Evolutionary conservation across 2,797 vertebrate species (phyloP).

Genomic region (Vipera latastei): DNA sequence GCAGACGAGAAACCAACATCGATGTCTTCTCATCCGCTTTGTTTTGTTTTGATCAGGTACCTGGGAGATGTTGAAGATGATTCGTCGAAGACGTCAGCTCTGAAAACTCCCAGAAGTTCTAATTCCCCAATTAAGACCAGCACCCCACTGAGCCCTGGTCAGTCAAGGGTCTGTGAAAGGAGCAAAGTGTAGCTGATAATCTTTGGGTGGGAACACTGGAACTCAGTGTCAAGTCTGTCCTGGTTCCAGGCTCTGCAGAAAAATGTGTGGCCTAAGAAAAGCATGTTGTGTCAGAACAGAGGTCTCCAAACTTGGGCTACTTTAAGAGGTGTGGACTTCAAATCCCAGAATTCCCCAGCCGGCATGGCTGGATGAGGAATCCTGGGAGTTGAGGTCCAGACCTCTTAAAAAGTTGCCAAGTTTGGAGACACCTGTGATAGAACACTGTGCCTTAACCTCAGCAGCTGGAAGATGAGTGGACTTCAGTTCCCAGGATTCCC

Average conservation of each 20-base stretch:
- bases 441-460: no score
- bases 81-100: constrained; percentile 27
- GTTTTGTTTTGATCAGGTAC: constrained; percentile 57
- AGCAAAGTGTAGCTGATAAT: constrained; percentile 8
- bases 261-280: neutral
- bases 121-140: constrained; percentile 63
- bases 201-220: neutral
- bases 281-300: neutral
- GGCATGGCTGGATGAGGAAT: no score
- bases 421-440: no score
- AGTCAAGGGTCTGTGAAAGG: neutral
- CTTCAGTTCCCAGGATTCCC: no score
- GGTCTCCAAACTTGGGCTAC: no score
- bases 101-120: constrained; percentile 47
- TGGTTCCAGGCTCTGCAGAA: neutral
- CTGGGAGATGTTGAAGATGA: constrained; percentile 69
- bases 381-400: no score
- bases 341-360: no score
- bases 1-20: neutral
- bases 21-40: neutral
- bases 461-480: no score
- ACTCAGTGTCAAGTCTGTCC: neutral
- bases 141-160: constrained; percentile 70
- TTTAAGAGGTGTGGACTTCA: no score
- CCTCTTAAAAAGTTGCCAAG: no score